Base-by-base conservation (phyloP, 92 coral and sea anemone species). In the Micromussa lordhowensis region DNA sequence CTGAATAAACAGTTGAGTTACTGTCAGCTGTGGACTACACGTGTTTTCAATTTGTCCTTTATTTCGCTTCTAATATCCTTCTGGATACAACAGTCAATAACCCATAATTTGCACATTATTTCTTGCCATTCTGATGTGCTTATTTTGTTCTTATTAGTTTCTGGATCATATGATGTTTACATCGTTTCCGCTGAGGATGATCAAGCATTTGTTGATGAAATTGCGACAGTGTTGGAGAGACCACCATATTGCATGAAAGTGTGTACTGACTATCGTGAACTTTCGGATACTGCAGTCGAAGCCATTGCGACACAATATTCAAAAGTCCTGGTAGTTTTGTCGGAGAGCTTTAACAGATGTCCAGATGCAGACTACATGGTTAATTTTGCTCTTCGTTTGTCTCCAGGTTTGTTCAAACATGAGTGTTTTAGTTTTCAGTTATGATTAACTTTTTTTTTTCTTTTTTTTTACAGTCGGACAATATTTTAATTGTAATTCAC, bases 211-310 rank as follows among this genome's bases (percentile, higher is more conserved):
- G 99, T 98, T 16, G 77, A 88, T 54, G 93, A 94, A 63, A 57
- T 97, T 11, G 77, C 93, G 21, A 86, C 54, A 18, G 87, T 13
- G 48, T 76, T 97, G 82, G 99, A 97, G 80, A 87, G 81, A 19
- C 69, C 82, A 30, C 98, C 99, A 11, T 97, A 96, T 80, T 49
- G 68, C 53, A 83, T 91, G 48, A 94, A 86, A 82, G 91, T 96
- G 35, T 97, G 99, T 72, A 94, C 93, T 48, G 95, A 93, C 71
- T 86, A 89, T 54, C 95, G 98, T 0, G 99, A 97, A 59, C 92
- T 96, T 34, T 77, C 96, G 71, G 92, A 81, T 49, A 78, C 88
- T 35, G 75, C 87, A 79, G 96, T 95, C 3, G 30, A 48, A 69
- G 93, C 87, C 75, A 96, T 97, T 75, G 95, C 93, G 92, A 58